A percentile compares a stretch with the other conserved stretches of the same genome.
phyloP scores from a whole-genome alignment of 2,888 invertebrate species.

The Caenorhabditis angaria region DNA sequence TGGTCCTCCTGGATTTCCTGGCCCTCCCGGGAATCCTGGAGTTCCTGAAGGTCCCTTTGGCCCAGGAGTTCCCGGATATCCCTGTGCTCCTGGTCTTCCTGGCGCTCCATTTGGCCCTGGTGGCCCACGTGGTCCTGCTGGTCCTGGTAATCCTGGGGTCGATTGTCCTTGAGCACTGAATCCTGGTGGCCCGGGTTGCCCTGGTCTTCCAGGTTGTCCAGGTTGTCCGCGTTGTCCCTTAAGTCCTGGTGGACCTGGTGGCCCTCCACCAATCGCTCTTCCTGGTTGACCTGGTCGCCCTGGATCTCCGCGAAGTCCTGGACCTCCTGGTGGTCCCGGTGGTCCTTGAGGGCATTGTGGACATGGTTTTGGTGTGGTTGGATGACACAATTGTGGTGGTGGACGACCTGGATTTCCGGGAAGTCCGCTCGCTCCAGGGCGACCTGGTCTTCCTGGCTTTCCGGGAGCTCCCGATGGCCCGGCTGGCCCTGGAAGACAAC shows the following conservation, averaged over 20 bases:
- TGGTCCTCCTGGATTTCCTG: conserved; percentile 39
- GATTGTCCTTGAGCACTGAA: conserved; percentile 19
- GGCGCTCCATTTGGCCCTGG: conserved; percentile 53
- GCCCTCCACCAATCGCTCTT: conserved; percentile 41
- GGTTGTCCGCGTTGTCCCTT: conserved; percentile 60
- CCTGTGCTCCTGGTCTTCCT: conserved; percentile 48
- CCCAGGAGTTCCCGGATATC: conserved; percentile 50
- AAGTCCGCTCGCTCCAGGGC: conserved; percentile 53
- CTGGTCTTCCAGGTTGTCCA: conserved; percentile 53
- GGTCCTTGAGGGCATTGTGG: conserved; percentile 54
- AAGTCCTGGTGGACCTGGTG: conserved; percentile 51
- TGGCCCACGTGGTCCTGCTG: conserved; percentile 44
- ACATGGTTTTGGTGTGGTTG: conserved; percentile 49
- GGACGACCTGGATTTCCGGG: conserved; percentile 55
- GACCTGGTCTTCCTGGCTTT: conserved; percentile 54
- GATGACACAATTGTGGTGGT: conserved; percentile 48
- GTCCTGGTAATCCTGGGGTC: conserved; percentile 50
- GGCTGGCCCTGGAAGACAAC: conserved; percentile 60
- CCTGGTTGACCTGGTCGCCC: conserved; percentile 56
- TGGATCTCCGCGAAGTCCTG: conserved; percentile 45
- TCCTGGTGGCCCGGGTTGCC: conserved; percentile 50
- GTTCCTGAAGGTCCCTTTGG: conserved; percentile 52
- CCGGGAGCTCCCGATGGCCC: conserved; percentile 62
- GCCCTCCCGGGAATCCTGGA: conserved; percentile 47
- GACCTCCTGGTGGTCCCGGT: conserved; percentile 55